Evolutionary conservation across 2,797 vertebrate species (phyloP).

Genomic region (Melanotaenia parkinsoni): DNA sequence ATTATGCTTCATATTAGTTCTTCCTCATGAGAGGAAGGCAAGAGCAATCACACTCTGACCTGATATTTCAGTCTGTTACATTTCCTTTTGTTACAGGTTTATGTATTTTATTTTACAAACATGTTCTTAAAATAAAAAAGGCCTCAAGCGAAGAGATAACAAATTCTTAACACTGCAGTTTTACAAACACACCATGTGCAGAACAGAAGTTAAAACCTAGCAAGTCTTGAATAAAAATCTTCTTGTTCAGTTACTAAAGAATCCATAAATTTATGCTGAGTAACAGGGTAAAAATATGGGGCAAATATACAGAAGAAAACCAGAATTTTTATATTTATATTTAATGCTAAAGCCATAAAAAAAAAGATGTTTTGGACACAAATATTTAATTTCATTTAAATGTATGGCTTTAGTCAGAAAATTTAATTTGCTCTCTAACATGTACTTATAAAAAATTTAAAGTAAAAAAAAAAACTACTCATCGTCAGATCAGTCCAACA

Average conservation of each 20-base stretch:
- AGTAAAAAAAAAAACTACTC: no score
- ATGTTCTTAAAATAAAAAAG: not conserved
- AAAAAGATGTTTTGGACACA: not conserved
- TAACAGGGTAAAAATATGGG: not conserved
- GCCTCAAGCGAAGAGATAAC: not conserved
- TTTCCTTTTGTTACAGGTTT: conserved; percentile 26
- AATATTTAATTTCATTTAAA: not conserved
- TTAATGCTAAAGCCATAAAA: not conserved
- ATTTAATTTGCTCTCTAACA: not conserved
- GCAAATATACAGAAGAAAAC: not conserved
- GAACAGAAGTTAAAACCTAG: conserved; percentile 56
- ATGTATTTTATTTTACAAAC: conserved; percentile 35
- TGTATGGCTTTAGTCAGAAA: not conserved
- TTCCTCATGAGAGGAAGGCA: conserved; percentile 4
- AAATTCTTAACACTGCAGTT: not conserved
- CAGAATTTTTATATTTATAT: not conserved
- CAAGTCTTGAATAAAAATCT: conserved; percentile 55
- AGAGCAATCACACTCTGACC: conserved; percentile 14
- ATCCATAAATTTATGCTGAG: not conserved
- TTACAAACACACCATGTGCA: conserved; percentile 50
- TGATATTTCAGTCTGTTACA: conserved; percentile 3
- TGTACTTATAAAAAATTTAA: not conserved
- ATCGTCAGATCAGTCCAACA: no score
- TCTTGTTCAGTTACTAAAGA: conserved; percentile 50
- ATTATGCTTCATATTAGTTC: conserved; percentile 23